Base-by-base conservation (phyloP, 2,797 vertebrate species). In the Micrastur ruficollis region DNA sequence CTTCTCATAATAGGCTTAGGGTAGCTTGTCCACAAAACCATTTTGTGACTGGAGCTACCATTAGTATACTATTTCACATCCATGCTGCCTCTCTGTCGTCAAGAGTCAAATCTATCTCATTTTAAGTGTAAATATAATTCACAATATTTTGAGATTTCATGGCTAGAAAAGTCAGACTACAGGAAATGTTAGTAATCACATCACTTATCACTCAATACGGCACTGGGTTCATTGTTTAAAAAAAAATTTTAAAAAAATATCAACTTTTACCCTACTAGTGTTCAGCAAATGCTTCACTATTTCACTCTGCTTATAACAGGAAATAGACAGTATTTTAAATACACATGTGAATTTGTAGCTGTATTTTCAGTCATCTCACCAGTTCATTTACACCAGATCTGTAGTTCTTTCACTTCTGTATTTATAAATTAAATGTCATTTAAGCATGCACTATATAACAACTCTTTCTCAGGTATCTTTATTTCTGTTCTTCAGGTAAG, bases 11-110 rank as follows among this genome's bases (percentile, higher is more conserved):
- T 81, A 93, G 89, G 92, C 87, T 96, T 91, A 89, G 70, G 38
- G 81, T 89, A 94, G 83, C 85, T 94, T 89, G 95, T 85, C 94
- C 90, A 84, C 89, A 93, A 93, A 93, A 93, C 82, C 71, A 81
- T 87, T 96, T 71, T 95, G 81, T 68, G 26, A 78, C 72, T 92
- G 50, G 67, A 95, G 38, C 75, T 79, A 79, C 74, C 1, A 1
- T 58, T 50, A 66, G 79, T 49, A 55, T 31, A 55, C 25, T 75
- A 23, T 58, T 93, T 68, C 67, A 59, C n/a, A 70, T 66, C 84
- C 65, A 22, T 47, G 42, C 34, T 87, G 65, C 26, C 34, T 46
- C 34, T 81, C 70, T 36, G 44, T 27, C 89, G 81, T 84, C 72
- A 88, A 66, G 38, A 90, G 49, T 56, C 17, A 91, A 81, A 83